phyloP scores from a whole-genome alignment of 2,888 invertebrate species.

The Chrysomela aeneicollis region DNA sequence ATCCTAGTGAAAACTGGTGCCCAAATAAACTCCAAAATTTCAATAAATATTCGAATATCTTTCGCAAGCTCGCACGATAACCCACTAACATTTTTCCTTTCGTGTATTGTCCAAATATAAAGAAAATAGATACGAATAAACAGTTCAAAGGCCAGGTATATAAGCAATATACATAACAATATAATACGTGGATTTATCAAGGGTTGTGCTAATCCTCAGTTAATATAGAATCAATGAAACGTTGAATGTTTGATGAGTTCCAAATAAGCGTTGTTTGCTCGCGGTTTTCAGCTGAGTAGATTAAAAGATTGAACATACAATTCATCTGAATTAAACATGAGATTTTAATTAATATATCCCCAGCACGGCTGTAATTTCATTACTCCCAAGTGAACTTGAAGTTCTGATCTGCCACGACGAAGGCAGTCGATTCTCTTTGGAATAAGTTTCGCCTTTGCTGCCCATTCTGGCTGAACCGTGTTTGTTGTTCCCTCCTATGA shows the following conservation, averaged over 20 bases:
- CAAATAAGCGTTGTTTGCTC: slow-evolving; percentile 58
- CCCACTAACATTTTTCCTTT: too few relatives aligned
- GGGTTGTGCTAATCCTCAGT: slow-evolving; percentile 13
- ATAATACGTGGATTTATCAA: slow-evolving; percentile 15
- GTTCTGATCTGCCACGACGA: slow-evolving; percentile 50
- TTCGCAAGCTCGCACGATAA: too few relatives aligned
- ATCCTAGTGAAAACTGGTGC: too few relatives aligned
- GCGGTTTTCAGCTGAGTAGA: slow-evolving; percentile 60
- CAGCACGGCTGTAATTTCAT: slow-evolving; percentile 56
- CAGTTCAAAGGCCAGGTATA: neutral
- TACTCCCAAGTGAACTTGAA: slow-evolving; percentile 57
- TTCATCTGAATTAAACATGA: slow-evolving; percentile 62
- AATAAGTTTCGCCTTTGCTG: slow-evolving; percentile 30
- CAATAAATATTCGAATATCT: too few relatives aligned
- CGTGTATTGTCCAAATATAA: too few relatives aligned
- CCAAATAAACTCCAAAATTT: too few relatives aligned
- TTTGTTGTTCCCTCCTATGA: slow-evolving; percentile 31
- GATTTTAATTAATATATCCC: slow-evolving; percentile 62
- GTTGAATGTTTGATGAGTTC: slow-evolving; percentile 56
- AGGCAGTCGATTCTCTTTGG: slow-evolving; percentile 13
- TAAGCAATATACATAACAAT: neutral
- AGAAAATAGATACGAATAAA: neutral
- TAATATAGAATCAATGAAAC: slow-evolving; percentile 54
- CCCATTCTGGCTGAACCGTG: slow-evolving; percentile 32
- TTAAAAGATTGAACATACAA: slow-evolving; percentile 62